Evolutionary conservation across 2,888 invertebrate species (phyloP).

Genomic region (Eilema caniola): DNA sequence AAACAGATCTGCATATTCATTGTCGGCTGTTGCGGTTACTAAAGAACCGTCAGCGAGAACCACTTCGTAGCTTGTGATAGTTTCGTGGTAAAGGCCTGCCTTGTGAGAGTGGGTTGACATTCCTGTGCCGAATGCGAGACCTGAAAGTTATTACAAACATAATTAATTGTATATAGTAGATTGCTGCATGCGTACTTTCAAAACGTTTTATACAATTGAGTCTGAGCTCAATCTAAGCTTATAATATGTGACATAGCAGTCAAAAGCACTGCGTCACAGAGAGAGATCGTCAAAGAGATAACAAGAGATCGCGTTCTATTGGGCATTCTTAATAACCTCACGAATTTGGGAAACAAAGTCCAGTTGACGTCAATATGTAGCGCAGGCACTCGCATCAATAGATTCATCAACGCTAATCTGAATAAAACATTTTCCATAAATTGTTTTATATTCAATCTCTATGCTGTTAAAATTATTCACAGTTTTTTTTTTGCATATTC

Average conservation of each 20-base stretch:
- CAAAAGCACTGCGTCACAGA: neutral
- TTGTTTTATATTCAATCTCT: neutral
- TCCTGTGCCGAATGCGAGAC: slow-evolving; percentile 90
- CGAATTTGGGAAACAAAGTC: neutral
- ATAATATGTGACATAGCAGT: neutral
- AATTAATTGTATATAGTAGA: neutral
- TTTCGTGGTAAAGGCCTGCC: slow-evolving; percentile 90
- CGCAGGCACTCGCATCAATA: neutral
- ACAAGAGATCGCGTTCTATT: neutral
- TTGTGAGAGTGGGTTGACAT: slow-evolving; percentile 92
- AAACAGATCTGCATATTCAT: slow-evolving; percentile 87
- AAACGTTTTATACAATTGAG: neutral
- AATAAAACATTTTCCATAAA: slow-evolving; percentile 4
- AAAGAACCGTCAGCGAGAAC: slow-evolving; percentile 88
- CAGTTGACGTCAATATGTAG: neutral
- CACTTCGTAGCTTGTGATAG: slow-evolving; percentile 89
- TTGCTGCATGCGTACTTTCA: neutral
- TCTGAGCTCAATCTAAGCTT: neutral
- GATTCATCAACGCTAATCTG: neutral
- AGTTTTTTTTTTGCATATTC: neutral
- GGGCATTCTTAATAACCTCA: neutral
- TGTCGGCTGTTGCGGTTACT: slow-evolving; percentile 85
- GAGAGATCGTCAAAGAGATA: neutral
- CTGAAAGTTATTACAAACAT: slow-evolving; percentile 54
- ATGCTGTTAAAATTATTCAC: neutral